Evolutionary conservation across 2,113 vertebrate genomes (phyloP).

Genomic region (Lophura nycthemera): DNA sequence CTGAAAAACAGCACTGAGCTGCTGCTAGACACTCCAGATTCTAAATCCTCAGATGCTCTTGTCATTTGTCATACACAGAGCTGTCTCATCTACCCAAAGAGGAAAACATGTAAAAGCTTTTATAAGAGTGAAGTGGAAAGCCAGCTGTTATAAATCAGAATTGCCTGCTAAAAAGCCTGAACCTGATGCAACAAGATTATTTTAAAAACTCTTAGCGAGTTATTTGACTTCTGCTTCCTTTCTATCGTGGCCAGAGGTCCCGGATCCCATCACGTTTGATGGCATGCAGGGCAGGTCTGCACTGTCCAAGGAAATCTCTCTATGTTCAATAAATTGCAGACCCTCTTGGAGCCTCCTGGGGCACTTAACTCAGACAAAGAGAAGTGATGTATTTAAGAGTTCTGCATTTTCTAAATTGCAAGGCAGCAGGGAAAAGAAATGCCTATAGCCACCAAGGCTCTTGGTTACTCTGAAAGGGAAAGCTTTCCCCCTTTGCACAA

Average conservation of each 20-base stretch:
- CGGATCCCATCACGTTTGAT: neutral
- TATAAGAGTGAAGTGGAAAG: neutral
- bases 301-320: neutral
- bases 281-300: neutral
- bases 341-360: neutral
- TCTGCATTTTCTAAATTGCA: neutral
- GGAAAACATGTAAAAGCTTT: neutral
- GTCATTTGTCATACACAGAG: neutral
- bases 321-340: neutral
- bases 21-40: neutral
- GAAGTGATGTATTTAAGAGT: neutral
- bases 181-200: neutral
- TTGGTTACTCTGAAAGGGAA: constrained; percentile 7
- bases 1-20: fast-evolving
- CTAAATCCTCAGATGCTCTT: neutral
- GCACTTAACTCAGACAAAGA: neutral
- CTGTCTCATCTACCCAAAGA: neutral
- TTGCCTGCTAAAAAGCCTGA: neutral
- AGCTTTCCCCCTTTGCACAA: neutral
- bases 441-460: neutral
- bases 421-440: neutral
- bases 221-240: neutral
- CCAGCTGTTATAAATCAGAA: neutral
- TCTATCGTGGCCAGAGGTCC: neutral
- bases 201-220: neutral